Percentiles rank a stretch among this genome's conserved stretches.
These are phyloP conservation scores for Macrobrachium nipponense DNA, from an alignment of 1,140 invertebrate genomes.

Conservation along the genomic window DNA sequence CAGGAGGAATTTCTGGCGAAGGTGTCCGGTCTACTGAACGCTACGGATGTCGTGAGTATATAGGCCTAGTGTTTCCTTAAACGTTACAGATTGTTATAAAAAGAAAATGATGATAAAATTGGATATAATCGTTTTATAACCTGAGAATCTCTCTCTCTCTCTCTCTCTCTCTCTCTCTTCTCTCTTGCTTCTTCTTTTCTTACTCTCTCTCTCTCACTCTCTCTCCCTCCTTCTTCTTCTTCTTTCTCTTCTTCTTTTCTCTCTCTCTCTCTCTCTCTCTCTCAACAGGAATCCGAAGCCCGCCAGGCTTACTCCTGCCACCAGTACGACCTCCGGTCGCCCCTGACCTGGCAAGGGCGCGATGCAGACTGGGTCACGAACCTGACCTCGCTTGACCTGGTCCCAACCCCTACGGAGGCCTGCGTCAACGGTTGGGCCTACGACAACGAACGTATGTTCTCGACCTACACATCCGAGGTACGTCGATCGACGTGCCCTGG, in stretches of 20 bases:
- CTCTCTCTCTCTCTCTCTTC: not conserved
- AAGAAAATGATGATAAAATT: too few species aligned
- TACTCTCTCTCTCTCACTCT: not conserved
- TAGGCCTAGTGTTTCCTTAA: too few species aligned
- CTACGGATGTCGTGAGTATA: too few species aligned
- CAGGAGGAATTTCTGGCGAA: not conserved
- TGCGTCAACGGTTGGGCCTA: slow-evolving; percentile 35
- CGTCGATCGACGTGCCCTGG: not conserved
- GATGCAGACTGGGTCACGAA: not conserved
- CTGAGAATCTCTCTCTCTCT: too few species aligned
- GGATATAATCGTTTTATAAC: too few species aligned
- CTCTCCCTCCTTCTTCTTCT: not conserved
- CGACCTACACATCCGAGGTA: slow-evolving; percentile 43
- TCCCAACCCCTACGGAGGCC: not conserved
- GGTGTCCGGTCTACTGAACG: not conserved
- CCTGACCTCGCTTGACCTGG: slow-evolving; percentile 21
- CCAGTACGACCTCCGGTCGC: not conserved
- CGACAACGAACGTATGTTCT: slow-evolving; percentile 20
- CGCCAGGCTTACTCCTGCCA: slow-evolving; percentile 33
- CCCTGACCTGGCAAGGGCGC: slow-evolving; percentile 13
- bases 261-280: not conserved
- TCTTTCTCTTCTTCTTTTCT: not conserved
- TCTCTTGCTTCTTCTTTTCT: too few species aligned
- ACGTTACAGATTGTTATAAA: too few species aligned
- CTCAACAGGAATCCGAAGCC: slow-evolving; percentile 4